A percentile compares a stretch with the other conserved stretches of the same genome.
phyloP scores from a whole-genome alignment of 2,113 vertebrate species.

The Struthio camelus region DNA sequence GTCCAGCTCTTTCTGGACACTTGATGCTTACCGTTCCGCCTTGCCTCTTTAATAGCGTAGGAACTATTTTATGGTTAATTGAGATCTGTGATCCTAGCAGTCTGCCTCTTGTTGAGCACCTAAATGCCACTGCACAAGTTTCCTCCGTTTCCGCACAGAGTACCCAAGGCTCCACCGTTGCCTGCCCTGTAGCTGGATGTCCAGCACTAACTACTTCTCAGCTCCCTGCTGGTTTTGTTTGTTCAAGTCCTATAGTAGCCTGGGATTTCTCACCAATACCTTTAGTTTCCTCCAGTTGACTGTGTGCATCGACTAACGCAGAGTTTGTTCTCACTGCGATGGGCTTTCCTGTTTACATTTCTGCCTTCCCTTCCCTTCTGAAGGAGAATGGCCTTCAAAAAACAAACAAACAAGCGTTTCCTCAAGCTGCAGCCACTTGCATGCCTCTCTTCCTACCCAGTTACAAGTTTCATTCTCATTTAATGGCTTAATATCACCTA shows the following conservation, averaged over 20 bases:
- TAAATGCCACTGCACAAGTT: rapidly evolving
- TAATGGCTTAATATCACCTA: not conserved
- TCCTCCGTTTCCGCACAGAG: not conserved
- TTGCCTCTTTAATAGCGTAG: not conserved
- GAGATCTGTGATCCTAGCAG: rapidly evolving
- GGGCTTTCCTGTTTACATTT: conserved; percentile 57
- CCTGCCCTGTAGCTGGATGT: not conserved
- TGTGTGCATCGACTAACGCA: not conserved
- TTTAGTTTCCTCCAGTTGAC: not conserved
- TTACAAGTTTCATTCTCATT: not conserved
- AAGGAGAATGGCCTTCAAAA: not conserved
- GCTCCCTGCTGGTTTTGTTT: not conserved
- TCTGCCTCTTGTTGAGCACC: not conserved
- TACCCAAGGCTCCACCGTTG: not conserved
- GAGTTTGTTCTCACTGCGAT: not conserved
- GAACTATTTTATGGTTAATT: not conserved
- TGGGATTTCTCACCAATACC: not conserved
- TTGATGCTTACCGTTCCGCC: not conserved
- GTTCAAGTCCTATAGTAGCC: not conserved
- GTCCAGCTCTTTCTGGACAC: not conserved
- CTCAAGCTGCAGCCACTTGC: not conserved
- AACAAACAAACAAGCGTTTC: conserved; percentile 33
- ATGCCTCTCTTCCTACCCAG: not conserved
- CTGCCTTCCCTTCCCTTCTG: not conserved
- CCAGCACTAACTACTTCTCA: not conserved